phyloP scores from a whole-genome alignment of 2,113 vertebrate genomes.

The Cephalopholis sonnerati region DNA sequence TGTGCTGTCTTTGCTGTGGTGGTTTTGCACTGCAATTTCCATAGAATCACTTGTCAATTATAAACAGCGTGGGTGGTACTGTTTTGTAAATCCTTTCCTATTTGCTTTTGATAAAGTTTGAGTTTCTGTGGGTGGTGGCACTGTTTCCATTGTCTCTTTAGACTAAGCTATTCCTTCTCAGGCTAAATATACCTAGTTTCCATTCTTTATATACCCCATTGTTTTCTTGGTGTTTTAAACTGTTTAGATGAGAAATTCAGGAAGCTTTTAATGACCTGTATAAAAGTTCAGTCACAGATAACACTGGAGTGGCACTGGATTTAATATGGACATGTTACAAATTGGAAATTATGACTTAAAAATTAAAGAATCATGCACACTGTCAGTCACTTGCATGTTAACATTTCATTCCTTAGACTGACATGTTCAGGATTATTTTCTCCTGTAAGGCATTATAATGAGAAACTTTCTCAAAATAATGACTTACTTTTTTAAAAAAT shows the following conservation, averaged over 20 bases:
- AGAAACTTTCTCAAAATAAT: no score
- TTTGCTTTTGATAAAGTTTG: slow-evolving; percentile 7
- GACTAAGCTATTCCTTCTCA: background rate
- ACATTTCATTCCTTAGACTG: background rate
- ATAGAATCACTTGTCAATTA: slow-evolving; percentile 18
- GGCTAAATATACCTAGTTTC: slow-evolving; percentile 4
- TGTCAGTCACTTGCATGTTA: background rate
- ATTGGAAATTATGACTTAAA: background rate
- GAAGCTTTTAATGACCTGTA: background rate
- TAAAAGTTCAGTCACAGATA: background rate
- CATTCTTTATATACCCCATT: background rate
- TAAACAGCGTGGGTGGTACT: background rate
- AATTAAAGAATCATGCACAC: background rate
- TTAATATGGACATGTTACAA: background rate
- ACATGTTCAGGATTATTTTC: no score
- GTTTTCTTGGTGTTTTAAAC: background rate
- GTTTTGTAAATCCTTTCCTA: slow-evolving; percentile 5
- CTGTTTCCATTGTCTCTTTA: background rate
- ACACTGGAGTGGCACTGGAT: background rate
- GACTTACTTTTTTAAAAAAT: no score
- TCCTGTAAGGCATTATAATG: no score
- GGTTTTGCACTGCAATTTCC: background rate
- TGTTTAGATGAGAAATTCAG: background rate
- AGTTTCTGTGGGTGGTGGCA: slow-evolving; percentile 10
- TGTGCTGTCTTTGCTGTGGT: background rate